Conservation (phyloP, 2,888 invertebrate genomes). For the Morpho deidamia region DNA sequence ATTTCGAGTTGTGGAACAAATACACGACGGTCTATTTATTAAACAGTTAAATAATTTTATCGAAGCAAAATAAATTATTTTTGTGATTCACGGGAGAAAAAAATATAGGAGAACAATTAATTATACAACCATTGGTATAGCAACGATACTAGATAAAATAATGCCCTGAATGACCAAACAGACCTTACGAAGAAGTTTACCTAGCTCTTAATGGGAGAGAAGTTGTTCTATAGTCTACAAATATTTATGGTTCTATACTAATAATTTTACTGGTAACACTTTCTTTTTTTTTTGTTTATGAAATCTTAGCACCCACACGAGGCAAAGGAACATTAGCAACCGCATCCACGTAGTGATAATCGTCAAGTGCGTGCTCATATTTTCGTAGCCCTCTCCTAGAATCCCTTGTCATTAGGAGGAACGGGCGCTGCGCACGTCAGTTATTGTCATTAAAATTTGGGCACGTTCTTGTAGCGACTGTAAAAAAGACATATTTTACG, state of each 20-base stretch:
- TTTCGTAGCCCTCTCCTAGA: slow-evolving; percentile 18
- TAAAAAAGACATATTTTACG: slow-evolving; percentile 20
- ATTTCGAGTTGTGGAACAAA: too few species aligned
- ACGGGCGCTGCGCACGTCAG: slow-evolving; percentile 45
- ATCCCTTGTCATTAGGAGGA: slow-evolving; percentile 31
- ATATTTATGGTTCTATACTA: not conserved
- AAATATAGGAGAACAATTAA: too few species aligned
- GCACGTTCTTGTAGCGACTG: slow-evolving; percentile 37
- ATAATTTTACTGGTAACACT: not conserved
- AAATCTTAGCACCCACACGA: slow-evolving; percentile 12
- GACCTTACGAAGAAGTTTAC: too few species aligned
- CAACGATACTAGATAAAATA: too few species aligned
- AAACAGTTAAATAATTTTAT: too few species aligned
- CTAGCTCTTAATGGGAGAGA: too few species aligned
- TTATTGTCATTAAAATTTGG: slow-evolving; percentile 56
- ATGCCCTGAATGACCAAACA: too few species aligned
- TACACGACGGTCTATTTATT: too few species aligned
- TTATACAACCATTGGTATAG: too few species aligned
- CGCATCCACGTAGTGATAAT: slow-evolving; percentile 19
- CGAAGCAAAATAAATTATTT: too few species aligned
- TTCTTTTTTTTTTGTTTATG: slow-evolving; percentile 1
- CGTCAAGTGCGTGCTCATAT: slow-evolving; percentile 9
- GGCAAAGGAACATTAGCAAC: slow-evolving; percentile 1
- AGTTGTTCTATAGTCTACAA: too few species aligned
- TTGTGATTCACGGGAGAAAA: too few species aligned